These are phyloP conservation scores for Nixonia krombeini DNA, from an alignment of 1,140 invertebrate species.

Conservation along the genomic window DNA sequence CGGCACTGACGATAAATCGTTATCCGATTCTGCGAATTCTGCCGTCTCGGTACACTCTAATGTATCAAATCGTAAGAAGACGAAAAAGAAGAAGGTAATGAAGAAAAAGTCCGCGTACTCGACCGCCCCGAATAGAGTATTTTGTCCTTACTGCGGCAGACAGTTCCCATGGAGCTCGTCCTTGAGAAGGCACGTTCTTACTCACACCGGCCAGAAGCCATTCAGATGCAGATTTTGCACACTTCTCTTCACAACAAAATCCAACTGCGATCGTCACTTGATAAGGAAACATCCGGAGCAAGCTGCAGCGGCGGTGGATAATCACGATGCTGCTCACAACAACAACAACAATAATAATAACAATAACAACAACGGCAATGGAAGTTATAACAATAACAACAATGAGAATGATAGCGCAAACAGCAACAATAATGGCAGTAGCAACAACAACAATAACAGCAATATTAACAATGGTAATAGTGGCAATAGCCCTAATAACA, in stretches of 20 bases:
- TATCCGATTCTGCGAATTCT: constrained; percentile 67
- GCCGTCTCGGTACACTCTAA: constrained; percentile 52
- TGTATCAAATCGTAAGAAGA: constrained; percentile 39
- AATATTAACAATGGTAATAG: constrained; percentile 71
- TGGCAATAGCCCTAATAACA: constrained; percentile 46
- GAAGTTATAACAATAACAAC: constrained; percentile 63
- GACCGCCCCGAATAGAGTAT: constrained; percentile 91
- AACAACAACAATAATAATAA: too few relatives aligned
- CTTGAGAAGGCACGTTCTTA: constrained; percentile 90
- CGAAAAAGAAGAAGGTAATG: constrained; percentile 55
- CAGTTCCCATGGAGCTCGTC: constrained; percentile 98
- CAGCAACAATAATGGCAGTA: constrained; percentile 35
- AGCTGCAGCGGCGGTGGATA: constrained; percentile 50
- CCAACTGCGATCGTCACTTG: constrained; percentile 95
- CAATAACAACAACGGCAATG: too few relatives aligned
- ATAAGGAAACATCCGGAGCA: constrained; percentile 83
- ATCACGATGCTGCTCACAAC: too few relatives aligned
- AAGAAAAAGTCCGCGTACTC: constrained; percentile 87
- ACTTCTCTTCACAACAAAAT: constrained; percentile 95
- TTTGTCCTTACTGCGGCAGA: constrained; percentile 91
- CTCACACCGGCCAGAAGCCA: constrained; percentile 96
- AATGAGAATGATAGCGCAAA: constrained; percentile 55
- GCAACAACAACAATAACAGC: constrained; percentile 58
- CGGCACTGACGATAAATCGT: constrained; percentile 82
- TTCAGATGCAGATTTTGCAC: constrained; percentile 94